Evolutionary conservation across 2,888 invertebrate genomes (phyloP), one percentile per base, ranked within the genome.

Genomic region (Perdita meconis): DNA sequence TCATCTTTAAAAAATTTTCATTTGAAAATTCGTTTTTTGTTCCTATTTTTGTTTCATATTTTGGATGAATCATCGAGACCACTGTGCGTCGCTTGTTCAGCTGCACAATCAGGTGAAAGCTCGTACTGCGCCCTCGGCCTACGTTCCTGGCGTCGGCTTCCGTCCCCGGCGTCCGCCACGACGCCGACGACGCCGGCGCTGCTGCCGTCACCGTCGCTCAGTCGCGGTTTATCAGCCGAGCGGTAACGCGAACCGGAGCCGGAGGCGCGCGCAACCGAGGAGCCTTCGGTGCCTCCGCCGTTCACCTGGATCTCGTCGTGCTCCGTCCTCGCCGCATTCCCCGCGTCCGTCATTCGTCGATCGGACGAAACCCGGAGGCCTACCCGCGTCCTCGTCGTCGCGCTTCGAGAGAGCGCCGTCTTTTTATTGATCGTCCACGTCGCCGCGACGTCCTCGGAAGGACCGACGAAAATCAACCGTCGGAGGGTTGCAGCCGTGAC

Each of bases 201-300:
- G 36, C 16, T 19, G 55, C 22, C 38, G 44, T 53, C 59, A 16
- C 50, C 42, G 66, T 38, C 22, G 38, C 40, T 72, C 82, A 85
- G 86, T 85, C 80, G 74, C 47, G 70, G 64, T 84, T 84, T 75
- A 80, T 74, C 82, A 82, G 82, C 74, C 78, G 64, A 78, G 57
- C 69, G 51, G 80, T 59, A 59, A 76, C 55, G 55, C 13, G 66
- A 65, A n/a, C 44, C 2, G 13, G 56, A 66, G 50, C 24, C 70
- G 55, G 73, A 66, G n/a, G n/a, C n/a, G 70, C 55, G 53, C 40
- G 67, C 56, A 30, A 3, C 22, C 30, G 40, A 57, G n/a, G 8
- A 36, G 47, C 24, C 19, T 6, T 19, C 40, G 8, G 70, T 73
- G 38, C 24, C 71, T 47, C 67, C 69, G 60, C 68, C 57, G 61